Percentiles rank a stretch among this genome's conserved stretches.
phyloP scores from a whole-genome alignment of 2,797 vertebrate species.

The Phyllotis vaccarum region DNA sequence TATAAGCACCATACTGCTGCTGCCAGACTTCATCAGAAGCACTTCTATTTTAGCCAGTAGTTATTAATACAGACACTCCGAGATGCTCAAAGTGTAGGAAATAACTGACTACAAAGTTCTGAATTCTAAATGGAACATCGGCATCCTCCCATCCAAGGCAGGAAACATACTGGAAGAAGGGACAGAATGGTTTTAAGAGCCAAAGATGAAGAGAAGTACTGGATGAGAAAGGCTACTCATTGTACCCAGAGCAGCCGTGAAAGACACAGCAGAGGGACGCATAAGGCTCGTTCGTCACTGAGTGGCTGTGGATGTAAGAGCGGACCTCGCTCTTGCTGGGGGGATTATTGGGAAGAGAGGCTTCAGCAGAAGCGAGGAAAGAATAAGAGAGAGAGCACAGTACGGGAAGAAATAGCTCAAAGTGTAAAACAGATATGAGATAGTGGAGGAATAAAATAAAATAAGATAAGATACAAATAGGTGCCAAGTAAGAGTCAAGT shows the following conservation, averaged over 20 bases:
- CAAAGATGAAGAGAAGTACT: not conserved
- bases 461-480: not conserved
- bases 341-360: not conserved
- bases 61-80: not conserved
- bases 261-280: too few relatives aligned
- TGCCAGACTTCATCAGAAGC: not conserved
- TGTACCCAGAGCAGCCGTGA: too few relatives aligned
- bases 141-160: not conserved
- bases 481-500: not conserved
- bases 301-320: not conserved
- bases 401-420: too few relatives aligned
- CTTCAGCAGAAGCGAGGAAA: not conserved
- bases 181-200: not conserved
- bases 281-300: not conserved
- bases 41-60: not conserved
- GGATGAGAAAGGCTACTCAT: not conserved
- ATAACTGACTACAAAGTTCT: too few relatives aligned
- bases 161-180: not conserved
- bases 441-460: not conserved
- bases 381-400: not conserved
- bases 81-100: not conserved
- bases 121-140: not conserved
- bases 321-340: too few relatives aligned
- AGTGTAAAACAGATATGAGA: not conserved
- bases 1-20: not conserved